Evolutionary conservation across 2,888 invertebrate genomes (phyloP), one percentile per base, ranked within the genome.

Genomic region (Melanotus villosus): DNA sequence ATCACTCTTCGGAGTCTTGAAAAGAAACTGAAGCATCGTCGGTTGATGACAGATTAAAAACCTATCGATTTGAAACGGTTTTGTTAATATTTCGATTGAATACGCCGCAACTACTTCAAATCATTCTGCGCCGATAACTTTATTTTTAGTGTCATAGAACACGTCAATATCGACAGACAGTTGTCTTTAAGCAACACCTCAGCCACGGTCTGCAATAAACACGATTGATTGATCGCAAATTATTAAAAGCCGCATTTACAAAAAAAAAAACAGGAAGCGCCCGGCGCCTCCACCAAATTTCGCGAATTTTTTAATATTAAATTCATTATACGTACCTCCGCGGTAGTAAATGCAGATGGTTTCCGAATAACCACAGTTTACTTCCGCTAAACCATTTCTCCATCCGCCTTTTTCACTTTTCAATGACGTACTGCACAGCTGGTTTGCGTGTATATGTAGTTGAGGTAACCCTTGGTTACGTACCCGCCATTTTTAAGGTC

Each of bases 371-470:
- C 95, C 95, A 95, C 85, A 95, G 88, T 88, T 93, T 93, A 86
- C 93, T 93, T 87, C 94, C 94, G 88, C 92, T 93, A 86, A 95
- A 92, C 94, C 95, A 95, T 94, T 92, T 94, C 92, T 95, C 95
- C 95, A 95, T 95, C 78, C 81, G 82, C 64, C 71, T 67, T 45
- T 70, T 64, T 56, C 47, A 59, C 65, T 65, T 16, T 26, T 12
- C 26, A 19, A 10, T 43, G 18, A 68, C 34, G 59, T 54, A 65
- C 67, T 68, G 60, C 52, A 56, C 36, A 34, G 45, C 54, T 47
- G 26, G 21, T 38, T 57, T 14, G 62, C 34, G 56, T 70, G 65
- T 62, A 43, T 65, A 38, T 56, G 57, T 50, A 30, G 34, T 62
- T 41, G 21, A 45, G 36, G 65, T 68, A 52, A 54, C 67, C 58